Evolutionary conservation across 1,140 invertebrate species (phyloP).

Genomic region (Galleria mellonella): DNA sequence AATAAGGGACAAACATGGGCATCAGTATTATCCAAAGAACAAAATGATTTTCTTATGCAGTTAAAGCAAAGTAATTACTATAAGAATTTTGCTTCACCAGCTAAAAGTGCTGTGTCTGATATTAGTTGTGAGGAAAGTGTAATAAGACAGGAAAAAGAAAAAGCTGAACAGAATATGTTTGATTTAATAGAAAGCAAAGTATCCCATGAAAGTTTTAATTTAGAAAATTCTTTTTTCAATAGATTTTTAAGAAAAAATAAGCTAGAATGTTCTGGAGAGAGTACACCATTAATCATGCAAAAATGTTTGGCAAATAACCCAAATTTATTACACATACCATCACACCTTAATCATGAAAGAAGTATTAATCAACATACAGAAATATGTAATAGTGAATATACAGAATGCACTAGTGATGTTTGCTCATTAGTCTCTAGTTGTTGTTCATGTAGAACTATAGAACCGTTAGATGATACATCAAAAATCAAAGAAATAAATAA

Average conservation of each 20-base stretch:
- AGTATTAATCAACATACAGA: conserved; percentile 38
- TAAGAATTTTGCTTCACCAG: conserved; percentile 51
- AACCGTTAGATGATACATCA: conserved; percentile 15
- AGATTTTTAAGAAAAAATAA: conserved; percentile 68
- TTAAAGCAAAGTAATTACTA: conserved; percentile 61
- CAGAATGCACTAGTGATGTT: conserved; percentile 45
- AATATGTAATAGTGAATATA: conserved; percentile 50
- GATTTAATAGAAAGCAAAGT: conserved; percentile 82
- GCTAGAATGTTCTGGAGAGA: conserved; percentile 61
- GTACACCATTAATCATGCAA: conserved; percentile 53
- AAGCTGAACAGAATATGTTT: conserved; percentile 80
- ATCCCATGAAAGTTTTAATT: conserved; percentile 81
- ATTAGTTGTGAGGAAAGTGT: conserved; percentile 59
- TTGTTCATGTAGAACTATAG: conserved; percentile 51
- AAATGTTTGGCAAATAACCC: conserved; percentile 55
- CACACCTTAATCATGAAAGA: conserved; percentile 16
- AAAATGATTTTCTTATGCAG: conserved; percentile 56
- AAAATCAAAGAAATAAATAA: conserved; percentile 10
- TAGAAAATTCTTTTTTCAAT: conserved; percentile 79
- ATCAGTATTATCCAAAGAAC: conserved; percentile 58
- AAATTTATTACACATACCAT: conserved; percentile 38
- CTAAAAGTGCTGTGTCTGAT: conserved; percentile 46
- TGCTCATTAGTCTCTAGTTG: conserved; percentile 43
- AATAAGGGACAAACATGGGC: conserved; percentile 55
- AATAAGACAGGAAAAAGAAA: conserved; percentile 66